Conservation (phyloP, 1,140 invertebrate species). For the Wasmannia auropunctata region DNA sequence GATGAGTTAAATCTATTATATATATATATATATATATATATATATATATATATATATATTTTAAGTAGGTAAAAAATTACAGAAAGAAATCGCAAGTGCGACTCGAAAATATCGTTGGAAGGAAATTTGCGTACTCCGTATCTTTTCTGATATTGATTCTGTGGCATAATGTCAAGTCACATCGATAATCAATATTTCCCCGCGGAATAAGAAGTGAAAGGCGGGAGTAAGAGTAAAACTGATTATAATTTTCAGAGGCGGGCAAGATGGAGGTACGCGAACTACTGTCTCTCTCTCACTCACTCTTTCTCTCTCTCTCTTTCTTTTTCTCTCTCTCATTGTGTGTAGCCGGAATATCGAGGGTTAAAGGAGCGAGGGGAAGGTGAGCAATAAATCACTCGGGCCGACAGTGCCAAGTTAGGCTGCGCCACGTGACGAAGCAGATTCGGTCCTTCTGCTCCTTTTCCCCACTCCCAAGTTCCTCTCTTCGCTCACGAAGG, state of each 20-base stretch:
- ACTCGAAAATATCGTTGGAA: background rate
- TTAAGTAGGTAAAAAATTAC: background rate
- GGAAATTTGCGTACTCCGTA: background rate
- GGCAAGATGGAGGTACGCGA: slow-evolving; percentile 15
- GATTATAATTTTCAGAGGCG: slow-evolving; percentile 29
- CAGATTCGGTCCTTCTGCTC: slow-evolving; percentile 66
- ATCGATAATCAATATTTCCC: background rate
- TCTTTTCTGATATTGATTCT: background rate
- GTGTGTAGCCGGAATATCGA: slow-evolving; percentile 57
- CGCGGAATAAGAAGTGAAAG: slow-evolving; percentile 32
- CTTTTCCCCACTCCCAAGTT: slow-evolving; percentile 53
- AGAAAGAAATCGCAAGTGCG: background rate
- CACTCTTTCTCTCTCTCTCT: background rate
- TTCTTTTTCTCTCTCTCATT: slow-evolving; percentile 2
- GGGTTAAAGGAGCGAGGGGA: slow-evolving; percentile 63
- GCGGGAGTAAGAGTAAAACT: slow-evolving; percentile 22
- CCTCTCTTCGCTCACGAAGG: background rate
- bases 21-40: background rate
- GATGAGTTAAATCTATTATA: background rate
- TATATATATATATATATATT: background rate
- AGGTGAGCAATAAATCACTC: slow-evolving; percentile 80
- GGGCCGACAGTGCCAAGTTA: slow-evolving; percentile 78
- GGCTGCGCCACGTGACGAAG: slow-evolving; percentile 74
- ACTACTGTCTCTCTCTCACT: background rate
- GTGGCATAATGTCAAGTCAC: background rate